Evolutionary conservation across 1,140 invertebrate genomes (phyloP).

Genomic region (Drosophila simulans): DNA sequence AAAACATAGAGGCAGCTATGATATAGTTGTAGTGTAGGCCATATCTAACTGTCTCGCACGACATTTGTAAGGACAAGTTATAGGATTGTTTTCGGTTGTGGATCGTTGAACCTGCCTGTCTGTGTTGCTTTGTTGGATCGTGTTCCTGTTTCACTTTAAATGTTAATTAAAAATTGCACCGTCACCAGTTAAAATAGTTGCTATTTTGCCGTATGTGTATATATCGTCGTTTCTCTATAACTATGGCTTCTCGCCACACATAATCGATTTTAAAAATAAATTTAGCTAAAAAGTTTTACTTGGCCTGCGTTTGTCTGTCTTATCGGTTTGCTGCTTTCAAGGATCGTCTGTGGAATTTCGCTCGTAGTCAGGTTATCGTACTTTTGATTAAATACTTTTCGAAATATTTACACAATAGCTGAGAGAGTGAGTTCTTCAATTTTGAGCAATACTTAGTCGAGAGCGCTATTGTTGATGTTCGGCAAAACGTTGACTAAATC

Average conservation of each 20-base stretch:
- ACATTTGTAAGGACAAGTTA: conserved; percentile 13
- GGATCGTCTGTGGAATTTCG: conserved; percentile 34
- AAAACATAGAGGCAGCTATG: conserved; percentile 42
- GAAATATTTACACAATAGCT: conserved; percentile 78
- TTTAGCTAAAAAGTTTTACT: conserved; percentile 82
- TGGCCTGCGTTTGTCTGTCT: conserved; percentile 51
- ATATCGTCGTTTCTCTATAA: conserved; percentile 35
- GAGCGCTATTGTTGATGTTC: conserved; percentile 58
- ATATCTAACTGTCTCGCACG: conserved; percentile 9
- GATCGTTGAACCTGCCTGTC: conserved; percentile 18
- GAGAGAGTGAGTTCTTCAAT: conserved; percentile 42
- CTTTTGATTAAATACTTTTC: conserved; percentile 65
- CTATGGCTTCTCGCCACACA: conserved; percentile 41
- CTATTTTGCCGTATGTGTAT: conserved; percentile 61
- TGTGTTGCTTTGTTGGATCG: conserved; percentile 42
- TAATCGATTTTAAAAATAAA: conserved; percentile 65
- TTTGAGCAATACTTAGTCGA: conserved; percentile 62
- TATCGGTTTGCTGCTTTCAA: conserved; percentile 16
- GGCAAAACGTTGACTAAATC: conserved; percentile 62
- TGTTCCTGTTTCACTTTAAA: conserved; percentile 35
- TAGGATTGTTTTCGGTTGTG: conserved; percentile 51
- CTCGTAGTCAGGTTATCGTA: conserved; percentile 45
- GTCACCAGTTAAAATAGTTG: conserved; percentile 76
- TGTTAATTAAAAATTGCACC: conserved; percentile 79
- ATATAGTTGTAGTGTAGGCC: conserved; percentile 19